Evolutionary conservation across 2,888 invertebrate genomes (phyloP).

Genomic region (Drosophila sordidula): DNA sequence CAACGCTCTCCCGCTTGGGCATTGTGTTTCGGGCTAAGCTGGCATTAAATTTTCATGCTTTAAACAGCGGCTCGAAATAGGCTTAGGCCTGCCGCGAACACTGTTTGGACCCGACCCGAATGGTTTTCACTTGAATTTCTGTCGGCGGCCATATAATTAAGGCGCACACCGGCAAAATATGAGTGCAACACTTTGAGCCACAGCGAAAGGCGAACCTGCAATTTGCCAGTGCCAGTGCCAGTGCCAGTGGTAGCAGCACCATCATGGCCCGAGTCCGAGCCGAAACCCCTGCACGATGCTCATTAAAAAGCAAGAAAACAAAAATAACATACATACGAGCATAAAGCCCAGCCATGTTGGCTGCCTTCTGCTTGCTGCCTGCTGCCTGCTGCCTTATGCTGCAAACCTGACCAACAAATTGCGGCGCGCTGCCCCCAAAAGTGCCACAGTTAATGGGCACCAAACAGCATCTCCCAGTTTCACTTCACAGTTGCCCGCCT

Average conservation of each 20-base stretch:
- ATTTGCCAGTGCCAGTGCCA: constrained; percentile 54
- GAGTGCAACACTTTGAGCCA: constrained; percentile 72
- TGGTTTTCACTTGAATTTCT: constrained; percentile 76
- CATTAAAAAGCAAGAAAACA: constrained; percentile 68
- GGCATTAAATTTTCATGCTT: constrained; percentile 77
- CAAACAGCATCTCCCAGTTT: constrained; percentile 59
- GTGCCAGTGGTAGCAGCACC: constrained; percentile 7
- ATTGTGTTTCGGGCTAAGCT: constrained; percentile 58
- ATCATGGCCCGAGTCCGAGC: constrained; percentile 18
- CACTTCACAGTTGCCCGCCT: constrained; percentile 30
- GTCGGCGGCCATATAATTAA: constrained; percentile 78
- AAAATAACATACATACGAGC: constrained; percentile 34
- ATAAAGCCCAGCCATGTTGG: constrained; percentile 50
- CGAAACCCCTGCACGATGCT: constrained; percentile 64
- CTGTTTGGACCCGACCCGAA: constrained; percentile 36
- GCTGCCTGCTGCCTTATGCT: constrained; percentile 26
- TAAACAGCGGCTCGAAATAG: constrained; percentile 78
- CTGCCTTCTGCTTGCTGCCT: constrained; percentile 14
- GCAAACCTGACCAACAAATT: constrained; percentile 76
- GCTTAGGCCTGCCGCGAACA: constrained; percentile 54
- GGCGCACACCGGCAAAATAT: constrained; percentile 77
- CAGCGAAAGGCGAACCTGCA: constrained; percentile 61
- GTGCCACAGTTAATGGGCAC: constrained; percentile 78
- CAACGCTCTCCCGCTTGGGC: constrained; percentile 34
- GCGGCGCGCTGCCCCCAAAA: constrained; percentile 66